Conservation (phyloP, 2,797 vertebrate genomes). For the Crypturellus tataupa region DNA sequence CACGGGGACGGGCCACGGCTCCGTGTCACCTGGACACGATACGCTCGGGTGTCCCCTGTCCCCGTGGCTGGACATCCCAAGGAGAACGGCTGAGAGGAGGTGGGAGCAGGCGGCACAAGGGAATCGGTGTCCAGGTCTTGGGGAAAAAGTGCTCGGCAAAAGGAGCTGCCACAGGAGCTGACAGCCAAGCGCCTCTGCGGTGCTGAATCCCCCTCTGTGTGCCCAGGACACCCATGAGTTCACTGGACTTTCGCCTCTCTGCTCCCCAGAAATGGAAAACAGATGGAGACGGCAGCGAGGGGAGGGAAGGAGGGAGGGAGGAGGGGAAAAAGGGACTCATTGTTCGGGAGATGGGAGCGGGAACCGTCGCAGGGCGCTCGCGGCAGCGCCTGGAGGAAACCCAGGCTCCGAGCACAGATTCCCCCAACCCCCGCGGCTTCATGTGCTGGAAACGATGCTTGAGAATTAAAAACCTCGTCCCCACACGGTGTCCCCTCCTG, state of each 20-base stretch:
- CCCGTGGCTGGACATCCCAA: background rate
- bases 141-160: background rate
- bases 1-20: background rate
- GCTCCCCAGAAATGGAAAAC: constrained; percentile 39
- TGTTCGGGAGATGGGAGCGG: constrained; percentile 74
- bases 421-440: constrained; percentile 17
- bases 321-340: constrained; percentile 73
- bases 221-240: constrained; percentile 30
- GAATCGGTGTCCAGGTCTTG: background rate
- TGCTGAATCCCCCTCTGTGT: background rate
- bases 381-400: constrained; percentile 71
- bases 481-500: background rate
- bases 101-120: background rate
- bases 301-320: background rate
- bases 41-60: too few relatives aligned
- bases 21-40: background rate
- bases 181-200: background rate
- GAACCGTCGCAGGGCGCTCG: constrained; percentile 47
- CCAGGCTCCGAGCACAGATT: constrained; percentile 42
- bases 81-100: background rate
- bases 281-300: background rate
- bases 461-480: constrained; percentile 59
- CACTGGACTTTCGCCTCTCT: constrained; percentile 1
- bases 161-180: background rate
- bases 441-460: constrained; percentile 61